phyloP scores from a whole-genome alignment of 2,888 invertebrate species.

The Lomographa bimaculata region DNA sequence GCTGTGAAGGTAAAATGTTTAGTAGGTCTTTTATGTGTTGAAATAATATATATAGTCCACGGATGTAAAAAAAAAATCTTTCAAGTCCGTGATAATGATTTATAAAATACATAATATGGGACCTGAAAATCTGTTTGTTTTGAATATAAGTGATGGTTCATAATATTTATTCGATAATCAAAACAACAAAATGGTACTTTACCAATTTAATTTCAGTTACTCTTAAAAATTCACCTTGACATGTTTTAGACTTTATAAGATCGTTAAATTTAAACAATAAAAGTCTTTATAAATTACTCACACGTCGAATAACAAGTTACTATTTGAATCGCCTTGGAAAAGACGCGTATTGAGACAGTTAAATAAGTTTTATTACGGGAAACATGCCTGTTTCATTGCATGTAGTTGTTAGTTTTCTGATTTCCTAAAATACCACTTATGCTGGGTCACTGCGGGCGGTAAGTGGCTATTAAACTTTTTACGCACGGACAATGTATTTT shows the following conservation, averaged over 20 bases:
- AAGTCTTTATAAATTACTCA: conserved; percentile 71
- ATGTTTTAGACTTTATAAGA: conserved; percentile 29
- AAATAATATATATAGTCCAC: too few species aligned
- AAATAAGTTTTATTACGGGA: conserved; percentile 67
- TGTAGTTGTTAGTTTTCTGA: conserved; percentile 35
- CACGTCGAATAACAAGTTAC: conserved; percentile 66
- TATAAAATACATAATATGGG: too few species aligned
- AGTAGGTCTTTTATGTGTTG: too few species aligned
- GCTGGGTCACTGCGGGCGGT: conserved; percentile 24
- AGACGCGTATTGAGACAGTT: conserved; percentile 70
- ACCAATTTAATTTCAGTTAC: too few species aligned
- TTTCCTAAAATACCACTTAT: conserved; percentile 34
- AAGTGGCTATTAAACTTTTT: conserved; percentile 16
- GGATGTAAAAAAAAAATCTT: too few species aligned
- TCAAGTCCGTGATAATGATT: too few species aligned
- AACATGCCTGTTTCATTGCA: conserved; percentile 62
- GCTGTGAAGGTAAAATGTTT: too few species aligned
- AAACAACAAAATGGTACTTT: too few species aligned
- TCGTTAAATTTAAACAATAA: conserved; percentile 67
- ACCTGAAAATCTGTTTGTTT: too few species aligned
- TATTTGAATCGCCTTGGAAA: conserved; percentile 57
- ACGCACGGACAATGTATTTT: too few species aligned
- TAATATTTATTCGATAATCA: too few species aligned
- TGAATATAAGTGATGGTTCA: too few species aligned
- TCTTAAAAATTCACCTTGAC: conserved; percentile 1